These are phyloP conservation scores for Ambastaia sidthimunki DNA, from an alignment of 2,797 vertebrate species.

Conservation along the genomic window DNA sequence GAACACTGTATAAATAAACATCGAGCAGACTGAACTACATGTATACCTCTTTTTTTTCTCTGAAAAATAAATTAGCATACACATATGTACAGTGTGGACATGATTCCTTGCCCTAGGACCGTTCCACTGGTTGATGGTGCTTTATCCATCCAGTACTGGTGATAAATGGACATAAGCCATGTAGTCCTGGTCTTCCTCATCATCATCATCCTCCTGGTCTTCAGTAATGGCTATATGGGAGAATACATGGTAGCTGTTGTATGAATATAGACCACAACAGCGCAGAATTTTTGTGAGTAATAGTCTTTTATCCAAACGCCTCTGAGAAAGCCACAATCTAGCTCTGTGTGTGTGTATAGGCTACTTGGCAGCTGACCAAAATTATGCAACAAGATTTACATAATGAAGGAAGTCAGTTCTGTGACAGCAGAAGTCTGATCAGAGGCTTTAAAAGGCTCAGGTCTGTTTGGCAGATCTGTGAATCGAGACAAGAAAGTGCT, in stretches of 20 bases:
- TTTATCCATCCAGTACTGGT: constrained; percentile 97
- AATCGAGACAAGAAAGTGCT: constrained; percentile 91
- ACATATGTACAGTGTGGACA: constrained; percentile 99
- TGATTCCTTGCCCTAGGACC: constrained; percentile 88
- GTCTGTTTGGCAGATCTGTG: constrained; percentile 89
- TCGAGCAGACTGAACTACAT: constrained; percentile 98
- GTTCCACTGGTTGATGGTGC: constrained; percentile 82
- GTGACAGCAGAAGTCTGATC: constrained; percentile 79
- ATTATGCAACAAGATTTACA: constrained; percentile 81
- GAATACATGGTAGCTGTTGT: constrained; percentile 99
- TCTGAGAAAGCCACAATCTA: constrained; percentile 86
- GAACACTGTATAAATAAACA: constrained; percentile 99
- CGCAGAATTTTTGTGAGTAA: constrained; percentile 90
- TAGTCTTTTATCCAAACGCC: constrained; percentile 76
- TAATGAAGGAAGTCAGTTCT: constrained; percentile 87
- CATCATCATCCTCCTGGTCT: constrained; percentile 96
- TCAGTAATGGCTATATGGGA: constrained; percentile 99
- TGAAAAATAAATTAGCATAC: constrained; percentile 99
- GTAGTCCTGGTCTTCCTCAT: constrained; percentile 97
- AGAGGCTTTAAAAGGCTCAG: constrained; percentile 88
- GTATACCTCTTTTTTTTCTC: constrained; percentile 93
- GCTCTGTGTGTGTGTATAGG: constrained; percentile 73
- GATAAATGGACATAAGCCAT: constrained; percentile 93
- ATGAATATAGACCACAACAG: constrained; percentile 97
- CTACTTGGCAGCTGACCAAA: constrained; percentile 82